Evolutionary conservation across 2,797 vertebrate species (phyloP).

Genomic region (Sphaeramia orbicularis): DNA sequence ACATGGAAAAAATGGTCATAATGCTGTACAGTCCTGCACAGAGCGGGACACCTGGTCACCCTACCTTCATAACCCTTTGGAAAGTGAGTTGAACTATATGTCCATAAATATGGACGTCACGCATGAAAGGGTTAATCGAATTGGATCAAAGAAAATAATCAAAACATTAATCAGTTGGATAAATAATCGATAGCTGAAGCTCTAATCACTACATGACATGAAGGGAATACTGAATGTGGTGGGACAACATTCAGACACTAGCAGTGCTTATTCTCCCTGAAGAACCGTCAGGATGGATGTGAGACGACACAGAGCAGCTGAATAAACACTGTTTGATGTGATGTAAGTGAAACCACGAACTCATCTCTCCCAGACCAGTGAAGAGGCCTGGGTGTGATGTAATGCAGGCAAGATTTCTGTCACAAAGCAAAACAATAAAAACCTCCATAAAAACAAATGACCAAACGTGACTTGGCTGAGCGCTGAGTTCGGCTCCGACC

Average conservation of each 20-base stretch:
- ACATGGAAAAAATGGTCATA: too few relatives aligned
- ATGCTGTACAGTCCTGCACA: too few relatives aligned
- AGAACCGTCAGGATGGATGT: slow-evolving; percentile 17
- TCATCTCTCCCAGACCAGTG: slow-evolving; percentile 32
- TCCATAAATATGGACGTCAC: too few relatives aligned
- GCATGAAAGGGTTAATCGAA: too few relatives aligned
- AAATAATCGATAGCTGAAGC: too few relatives aligned
- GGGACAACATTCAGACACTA: neutral
- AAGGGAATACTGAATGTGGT: slow-evolving; percentile 24
- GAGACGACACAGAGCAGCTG: slow-evolving; percentile 51
- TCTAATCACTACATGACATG: too few relatives aligned
- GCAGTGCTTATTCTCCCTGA: slow-evolving; percentile 3
- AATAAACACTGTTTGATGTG: slow-evolving; percentile 59
- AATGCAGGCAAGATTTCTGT: slow-evolving; percentile 22
- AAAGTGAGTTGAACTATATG: too few relatives aligned
- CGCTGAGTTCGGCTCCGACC: neutral
- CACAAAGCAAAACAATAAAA: slow-evolving; percentile 27
- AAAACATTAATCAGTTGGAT: too few relatives aligned
- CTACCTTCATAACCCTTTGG: too few relatives aligned
- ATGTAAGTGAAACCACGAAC: slow-evolving; percentile 41
- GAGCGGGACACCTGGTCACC: too few relatives aligned
- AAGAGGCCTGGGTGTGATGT: slow-evolving; percentile 35
- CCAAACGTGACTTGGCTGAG: slow-evolving; percentile 7
- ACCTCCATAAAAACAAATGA: slow-evolving; percentile 25
- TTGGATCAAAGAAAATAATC: too few relatives aligned